Base-by-base conservation (phyloP, 2,113 vertebrate species). In the Nerophis lumbriciformis region DNA sequence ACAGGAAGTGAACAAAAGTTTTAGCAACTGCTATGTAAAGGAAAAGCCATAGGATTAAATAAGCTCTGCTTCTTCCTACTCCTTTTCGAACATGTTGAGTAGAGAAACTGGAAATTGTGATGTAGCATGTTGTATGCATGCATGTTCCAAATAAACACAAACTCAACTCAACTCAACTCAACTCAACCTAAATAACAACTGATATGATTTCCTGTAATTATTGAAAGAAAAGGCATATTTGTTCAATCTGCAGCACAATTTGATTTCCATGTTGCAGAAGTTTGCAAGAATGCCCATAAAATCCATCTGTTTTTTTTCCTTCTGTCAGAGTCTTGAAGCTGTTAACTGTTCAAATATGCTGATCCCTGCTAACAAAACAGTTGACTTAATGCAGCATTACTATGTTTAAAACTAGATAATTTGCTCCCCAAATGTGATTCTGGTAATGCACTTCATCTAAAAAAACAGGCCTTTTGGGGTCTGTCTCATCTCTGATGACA, bases 401-500 rank as follows among this genome's bases (percentile, higher is more conserved):
- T 51, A 60, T 66, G 57, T 68, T 36, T 28, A 28, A 28, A 62
- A 71, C 48, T 3, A 28, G 28, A 72, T 49, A 16, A 36, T 65
- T 35, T 59, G 14, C 11, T 62, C n/a, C 50, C 56, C 63, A 68
- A 76, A 73, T 51, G 37, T 15, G 68, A 64, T 71, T 59, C 55
- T 64, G 57, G 63, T 73, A 78, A 79, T 73, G 64, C 62, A 71
- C 69, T 78, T 59, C 44, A 44, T 64, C 79, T 83, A 81, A 84
- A 81, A 87, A 80, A 28, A 64, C 69, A 69, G 67, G 60, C 60
- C 74, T 71, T 73, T 65, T 75, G 73, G 75, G 78, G 77, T 66
- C 61, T 58, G 73, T 77, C 81, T 85, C 76, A 84, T 81, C 76
- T 79, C 75, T 63, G 65, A 79, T 80, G 81, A 72, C 73, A 79